phyloP scores from a whole-genome alignment of 1,140 invertebrate genomes.

The Saccostrea cuccullata region DNA sequence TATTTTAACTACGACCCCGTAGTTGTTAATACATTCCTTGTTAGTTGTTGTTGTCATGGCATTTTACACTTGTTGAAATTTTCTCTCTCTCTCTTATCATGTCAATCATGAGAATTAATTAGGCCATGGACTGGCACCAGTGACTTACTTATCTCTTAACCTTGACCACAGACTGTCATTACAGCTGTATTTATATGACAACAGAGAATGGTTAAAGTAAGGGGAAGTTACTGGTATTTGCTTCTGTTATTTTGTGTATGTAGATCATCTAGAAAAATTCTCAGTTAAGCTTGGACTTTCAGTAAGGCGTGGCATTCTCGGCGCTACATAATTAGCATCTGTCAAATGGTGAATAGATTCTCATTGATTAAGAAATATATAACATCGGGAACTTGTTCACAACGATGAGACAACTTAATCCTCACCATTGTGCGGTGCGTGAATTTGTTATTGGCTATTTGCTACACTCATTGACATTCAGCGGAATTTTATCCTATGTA shows the following conservation, averaged over 20 bases:
- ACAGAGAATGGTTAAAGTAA: neutral
- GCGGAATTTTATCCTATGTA: too few relatives aligned
- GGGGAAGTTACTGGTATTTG: neutral
- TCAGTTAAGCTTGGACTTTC: too few relatives aligned
- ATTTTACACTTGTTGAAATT: conserved; percentile 28
- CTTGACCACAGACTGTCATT: neutral
- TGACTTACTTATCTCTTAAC: neutral
- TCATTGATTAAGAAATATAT: too few relatives aligned
- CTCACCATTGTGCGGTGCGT: too few relatives aligned
- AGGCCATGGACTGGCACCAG: neutral
- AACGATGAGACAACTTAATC: too few relatives aligned
- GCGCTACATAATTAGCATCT: too few relatives aligned
- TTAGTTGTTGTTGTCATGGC: conserved; percentile 13
- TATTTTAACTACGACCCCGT: conserved; percentile 17
- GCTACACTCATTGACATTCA: too few relatives aligned
- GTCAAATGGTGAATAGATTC: too few relatives aligned
- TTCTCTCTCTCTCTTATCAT: neutral
- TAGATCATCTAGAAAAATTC: neutral
- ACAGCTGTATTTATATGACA: neutral
- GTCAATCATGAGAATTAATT: neutral
- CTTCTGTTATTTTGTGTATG: neutral
- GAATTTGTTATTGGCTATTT: too few relatives aligned
- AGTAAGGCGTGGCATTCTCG: too few relatives aligned
- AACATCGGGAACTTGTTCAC: too few relatives aligned
- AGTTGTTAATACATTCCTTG: conserved; percentile 25